Conservation (phyloP, 2,888 invertebrate species). For the Cephalotes varians region DNA sequence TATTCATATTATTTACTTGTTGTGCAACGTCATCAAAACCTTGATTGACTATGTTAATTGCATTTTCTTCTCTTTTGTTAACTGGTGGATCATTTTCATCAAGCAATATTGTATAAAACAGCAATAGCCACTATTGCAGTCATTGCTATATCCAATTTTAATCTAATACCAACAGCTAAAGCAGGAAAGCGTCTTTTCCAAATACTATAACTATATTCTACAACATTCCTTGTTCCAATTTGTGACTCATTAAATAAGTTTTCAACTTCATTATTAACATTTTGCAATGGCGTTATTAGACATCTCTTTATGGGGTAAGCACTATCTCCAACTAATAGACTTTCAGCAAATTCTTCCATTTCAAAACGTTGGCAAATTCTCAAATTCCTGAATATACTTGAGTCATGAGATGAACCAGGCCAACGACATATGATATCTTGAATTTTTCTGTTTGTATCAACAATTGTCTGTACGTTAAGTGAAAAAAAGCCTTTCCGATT, state of each 20-base stretch:
- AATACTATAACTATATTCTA: not conserved
- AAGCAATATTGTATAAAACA: not conserved
- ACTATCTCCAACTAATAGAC: not conserved
- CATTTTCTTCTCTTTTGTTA: not conserved
- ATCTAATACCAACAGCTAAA: not conserved
- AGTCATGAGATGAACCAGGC: not conserved
- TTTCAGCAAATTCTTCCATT: not conserved
- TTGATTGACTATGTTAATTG: not conserved
- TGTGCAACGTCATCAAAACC: not conserved
- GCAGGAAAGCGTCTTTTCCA: not conserved
- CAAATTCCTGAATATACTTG: not conserved
- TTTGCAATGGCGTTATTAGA: not conserved
- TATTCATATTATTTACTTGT: not conserved
- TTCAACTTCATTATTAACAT: not conserved
- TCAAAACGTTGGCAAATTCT: not conserved
- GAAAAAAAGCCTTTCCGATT: not conserved
- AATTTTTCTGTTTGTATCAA: constrained; percentile 2
- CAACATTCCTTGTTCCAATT: not conserved
- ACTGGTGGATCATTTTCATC: not conserved
- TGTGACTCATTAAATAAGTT: not conserved
- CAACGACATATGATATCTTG: not conserved
- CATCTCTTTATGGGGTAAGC: not conserved
- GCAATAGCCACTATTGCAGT: not conserved
- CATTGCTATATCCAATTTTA: not conserved
- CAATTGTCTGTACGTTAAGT: not conserved